phyloP scores from a whole-genome alignment of 1,140 invertebrate species.

The Belonocnema kinseyi region DNA sequence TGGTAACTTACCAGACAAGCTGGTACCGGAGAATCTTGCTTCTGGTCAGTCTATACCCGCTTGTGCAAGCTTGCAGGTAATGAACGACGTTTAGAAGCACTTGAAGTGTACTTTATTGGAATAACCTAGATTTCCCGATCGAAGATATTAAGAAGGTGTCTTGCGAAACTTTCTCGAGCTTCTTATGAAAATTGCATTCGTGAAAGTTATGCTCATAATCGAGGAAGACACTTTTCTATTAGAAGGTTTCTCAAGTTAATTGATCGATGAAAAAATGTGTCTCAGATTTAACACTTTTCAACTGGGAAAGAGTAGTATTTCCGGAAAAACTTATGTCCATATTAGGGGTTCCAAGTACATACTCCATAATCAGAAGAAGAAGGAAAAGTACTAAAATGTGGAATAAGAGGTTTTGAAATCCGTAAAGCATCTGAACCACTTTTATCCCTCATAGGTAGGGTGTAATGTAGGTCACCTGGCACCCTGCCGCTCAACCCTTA shows the following conservation, averaged over 20 bases:
- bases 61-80: conserved; percentile 45
- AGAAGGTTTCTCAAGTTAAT: neutral
- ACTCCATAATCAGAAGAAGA: neutral
- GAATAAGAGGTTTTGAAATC: conserved; percentile 6
- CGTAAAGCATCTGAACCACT: neutral
- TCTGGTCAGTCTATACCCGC: conserved; percentile 40
- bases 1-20: neutral
- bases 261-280: neutral
- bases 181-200: conserved; percentile 18
- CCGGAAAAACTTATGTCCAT: neutral
- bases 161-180: conserved; percentile 19
- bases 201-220: conserved; percentile 27
- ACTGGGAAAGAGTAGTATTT: neutral
- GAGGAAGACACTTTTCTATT: neutral
- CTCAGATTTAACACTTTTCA: too few species aligned
- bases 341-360: neutral
- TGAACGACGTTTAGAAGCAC: conserved; percentile 67
- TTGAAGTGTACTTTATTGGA: conserved; percentile 66
- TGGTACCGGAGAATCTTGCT: conserved; percentile 19
- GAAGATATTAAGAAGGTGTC: conserved; percentile 51
- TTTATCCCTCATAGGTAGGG: neutral
- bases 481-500: neutral
- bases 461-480: conserved; percentile 16
- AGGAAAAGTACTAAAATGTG: conserved; percentile 20
- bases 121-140: conserved; percentile 64